These are phyloP conservation scores for Panurus biarmicus DNA, from an alignment of 2,113 vertebrate genomes.

Conservation along the genomic window DNA sequence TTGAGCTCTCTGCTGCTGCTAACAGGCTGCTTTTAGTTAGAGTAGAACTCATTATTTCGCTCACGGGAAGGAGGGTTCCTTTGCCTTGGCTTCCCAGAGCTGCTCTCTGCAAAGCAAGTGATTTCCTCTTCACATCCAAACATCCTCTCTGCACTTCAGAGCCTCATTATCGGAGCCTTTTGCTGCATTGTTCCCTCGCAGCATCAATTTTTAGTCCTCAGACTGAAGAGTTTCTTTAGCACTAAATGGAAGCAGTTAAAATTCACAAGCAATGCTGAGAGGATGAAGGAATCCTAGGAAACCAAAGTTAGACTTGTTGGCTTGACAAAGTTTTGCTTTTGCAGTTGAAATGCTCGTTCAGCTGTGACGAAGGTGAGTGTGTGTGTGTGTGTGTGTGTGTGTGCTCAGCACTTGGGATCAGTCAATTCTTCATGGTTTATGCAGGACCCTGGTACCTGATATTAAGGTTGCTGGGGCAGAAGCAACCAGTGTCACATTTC, in stretches of 20 bases:
- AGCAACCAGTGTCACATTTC: conserved; percentile 17
- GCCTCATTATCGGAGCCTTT: background rate
- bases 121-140: conserved; percentile 22
- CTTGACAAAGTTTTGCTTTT: background rate
- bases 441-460: conserved; percentile 19
- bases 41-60: background rate
- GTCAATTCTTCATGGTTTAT: conserved; percentile 21
- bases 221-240: background rate
- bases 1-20: background rate
- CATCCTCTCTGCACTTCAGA: background rate
- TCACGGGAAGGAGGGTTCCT: background rate
- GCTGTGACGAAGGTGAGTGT: background rate
- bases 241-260: background rate
- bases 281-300: background rate
- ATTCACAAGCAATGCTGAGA: background rate
- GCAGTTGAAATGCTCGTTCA: background rate
- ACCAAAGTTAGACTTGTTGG: background rate
- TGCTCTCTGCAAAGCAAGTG: background rate
- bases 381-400: background rate
- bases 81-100: background rate
- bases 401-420: background rate
- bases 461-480: background rate
- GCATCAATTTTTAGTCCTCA: background rate
- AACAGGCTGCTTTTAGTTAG: background rate
- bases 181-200: background rate